Conservation (phyloP, 2,888 invertebrate species). For the Ametastegia equiseti region DNA sequence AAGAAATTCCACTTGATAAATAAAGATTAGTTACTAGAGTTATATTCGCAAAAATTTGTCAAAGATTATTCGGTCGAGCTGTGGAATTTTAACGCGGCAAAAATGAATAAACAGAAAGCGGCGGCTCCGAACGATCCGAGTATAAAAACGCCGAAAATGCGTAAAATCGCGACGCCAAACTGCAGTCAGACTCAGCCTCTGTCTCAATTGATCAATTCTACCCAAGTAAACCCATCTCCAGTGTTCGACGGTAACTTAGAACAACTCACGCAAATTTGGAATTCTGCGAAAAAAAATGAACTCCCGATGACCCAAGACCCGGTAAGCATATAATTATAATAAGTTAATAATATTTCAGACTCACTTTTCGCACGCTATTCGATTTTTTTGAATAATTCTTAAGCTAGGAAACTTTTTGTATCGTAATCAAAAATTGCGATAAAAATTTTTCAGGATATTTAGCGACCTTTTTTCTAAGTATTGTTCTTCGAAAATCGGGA, state of each 20-base stretch:
- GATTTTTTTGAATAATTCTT: no score
- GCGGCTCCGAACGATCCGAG: background rate
- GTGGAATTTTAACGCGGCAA: background rate
- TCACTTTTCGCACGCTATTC: background rate
- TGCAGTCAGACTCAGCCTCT: background rate
- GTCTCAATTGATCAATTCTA: background rate
- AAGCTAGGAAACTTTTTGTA: no score
- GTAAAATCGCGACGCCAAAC: background rate
- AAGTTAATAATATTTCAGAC: background rate
- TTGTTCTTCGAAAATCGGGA: no score
- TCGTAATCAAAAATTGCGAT: no score
- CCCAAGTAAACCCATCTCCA: background rate
- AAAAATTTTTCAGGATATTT: no score
- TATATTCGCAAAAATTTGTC: background rate
- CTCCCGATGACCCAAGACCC: background rate
- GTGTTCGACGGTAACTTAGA: background rate
- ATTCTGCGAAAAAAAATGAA: background rate
- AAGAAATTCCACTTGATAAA: no score
- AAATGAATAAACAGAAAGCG: background rate
- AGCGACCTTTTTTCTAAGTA: no score
- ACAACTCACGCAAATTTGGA: background rate
- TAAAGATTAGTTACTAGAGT: background rate
- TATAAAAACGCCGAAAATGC: slow-evolving; percentile 1
- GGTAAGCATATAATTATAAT: background rate
- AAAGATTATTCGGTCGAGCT: background rate